A percentile compares a stretch with the other conserved stretches of the same genome.
phyloP scores from a whole-genome alignment of 2,888 invertebrate species.

The Drosophila stalkeri region DNA sequence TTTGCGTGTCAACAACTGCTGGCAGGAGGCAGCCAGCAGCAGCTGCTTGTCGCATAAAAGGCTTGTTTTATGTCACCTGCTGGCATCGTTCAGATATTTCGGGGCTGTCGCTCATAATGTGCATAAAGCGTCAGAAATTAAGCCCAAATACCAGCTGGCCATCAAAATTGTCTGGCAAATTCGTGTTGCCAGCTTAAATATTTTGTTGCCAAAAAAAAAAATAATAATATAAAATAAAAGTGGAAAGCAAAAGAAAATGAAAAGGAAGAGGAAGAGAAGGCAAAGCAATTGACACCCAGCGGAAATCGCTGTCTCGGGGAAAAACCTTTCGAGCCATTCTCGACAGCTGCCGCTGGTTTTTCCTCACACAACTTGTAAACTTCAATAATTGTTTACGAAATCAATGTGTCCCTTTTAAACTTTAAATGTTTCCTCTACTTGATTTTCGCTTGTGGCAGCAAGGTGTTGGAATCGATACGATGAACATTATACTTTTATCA shows the following conservation, averaged over 20 bases:
- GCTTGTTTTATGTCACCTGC: conserved; percentile 79
- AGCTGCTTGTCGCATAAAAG: conserved; percentile 71
- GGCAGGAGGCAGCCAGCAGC: no score
- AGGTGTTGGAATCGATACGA: no score
- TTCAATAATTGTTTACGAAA: not conserved
- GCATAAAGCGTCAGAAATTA: conserved; percentile 65
- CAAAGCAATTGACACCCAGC: conserved; percentile 25
- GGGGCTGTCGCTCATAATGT: conserved; percentile 64
- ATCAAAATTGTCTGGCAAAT: conserved; percentile 48
- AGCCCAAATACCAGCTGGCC: conserved; percentile 50
- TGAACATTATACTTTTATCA: not conserved
- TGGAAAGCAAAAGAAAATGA: not conserved
- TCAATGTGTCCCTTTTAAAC: not conserved
- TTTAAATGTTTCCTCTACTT: not conserved
- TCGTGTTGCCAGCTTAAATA: conserved; percentile 29
- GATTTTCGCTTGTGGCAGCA: not conserved
- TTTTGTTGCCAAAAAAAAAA: conserved; percentile 22
- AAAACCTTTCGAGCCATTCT: conserved; percentile 12
- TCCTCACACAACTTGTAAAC: not conserved
- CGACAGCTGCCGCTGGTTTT: conserved; percentile 3
- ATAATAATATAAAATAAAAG: not conserved
- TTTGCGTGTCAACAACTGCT: conserved; percentile 73
- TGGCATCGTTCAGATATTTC: conserved; percentile 35
- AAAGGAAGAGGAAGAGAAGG: not conserved
- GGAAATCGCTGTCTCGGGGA: conserved; percentile 29